Evolutionary conservation across 2,113 vertebrate species (phyloP), one percentile per base, ranked within the genome.

Genomic region (Monarcha castaneiventris): DNA sequence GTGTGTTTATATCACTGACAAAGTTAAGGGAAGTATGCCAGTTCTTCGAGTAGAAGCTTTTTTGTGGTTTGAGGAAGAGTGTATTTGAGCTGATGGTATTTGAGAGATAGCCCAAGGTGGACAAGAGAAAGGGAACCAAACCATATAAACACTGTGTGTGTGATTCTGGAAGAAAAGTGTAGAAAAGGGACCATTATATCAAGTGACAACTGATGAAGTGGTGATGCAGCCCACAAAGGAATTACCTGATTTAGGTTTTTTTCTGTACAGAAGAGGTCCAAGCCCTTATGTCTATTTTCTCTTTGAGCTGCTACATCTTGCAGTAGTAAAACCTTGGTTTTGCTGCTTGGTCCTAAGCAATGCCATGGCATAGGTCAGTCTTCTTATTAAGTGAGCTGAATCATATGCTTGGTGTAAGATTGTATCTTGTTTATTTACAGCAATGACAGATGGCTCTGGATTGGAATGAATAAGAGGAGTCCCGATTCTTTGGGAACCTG

Each of bases 391-490:
- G 59, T 89, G 33, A 93, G 49, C 79, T 95, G 77, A 80, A 44
- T 49, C 64, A 41, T 83, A 20, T 43, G 4, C 33, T 68, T 94
- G 17, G 27, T 7, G 16, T 91, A 27, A 89, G 37, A 49, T 68
- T 94, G 37, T 44, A 32, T 59, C 37, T 54, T 54, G 20, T 84
- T 94, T 93, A 29, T 89, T 97, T 85, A 41, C 96, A 98, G 98
- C 86, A 97, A 99, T 96, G 97, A 98, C 80, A 98, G 99, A 49
- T 99, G 98, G 98, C 98, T 99, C 89, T 99, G 99, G 99, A 97
- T 99, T 35, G 99, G 99, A 82, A 98, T 99, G 96, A 99, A 99
- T 97, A 99, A 99, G 92, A 98, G 99, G 82, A 98, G 99, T 97
- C 98, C 99, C 23, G 97, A 98, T 92, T 98, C 97, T 41, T 97